Conservation (phyloP, 1,140 invertebrate genomes). For the Zelostemma sp. region DNA sequence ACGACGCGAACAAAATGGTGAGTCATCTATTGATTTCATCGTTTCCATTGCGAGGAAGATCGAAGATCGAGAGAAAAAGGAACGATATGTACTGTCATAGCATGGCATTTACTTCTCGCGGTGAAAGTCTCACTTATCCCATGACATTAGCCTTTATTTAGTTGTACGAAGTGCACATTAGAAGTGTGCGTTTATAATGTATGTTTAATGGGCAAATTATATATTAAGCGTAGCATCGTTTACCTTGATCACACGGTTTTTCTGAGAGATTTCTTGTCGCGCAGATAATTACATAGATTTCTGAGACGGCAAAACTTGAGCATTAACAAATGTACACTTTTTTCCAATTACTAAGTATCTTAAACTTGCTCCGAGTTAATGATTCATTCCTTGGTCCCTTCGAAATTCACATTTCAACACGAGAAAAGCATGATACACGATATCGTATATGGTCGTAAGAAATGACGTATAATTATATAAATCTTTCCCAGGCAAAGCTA, state of each 20-base stretch:
- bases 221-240: constrained; percentile 3
- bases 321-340: not conserved
- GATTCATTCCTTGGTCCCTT: no score
- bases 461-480: no score
- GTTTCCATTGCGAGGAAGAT: constrained; percentile 6
- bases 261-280: not conserved
- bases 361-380: no score
- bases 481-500: not conserved
- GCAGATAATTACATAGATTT: constrained; percentile 1
- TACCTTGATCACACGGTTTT: constrained; percentile 6
- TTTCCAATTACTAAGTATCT: not conserved
- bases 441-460: no score
- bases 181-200: constrained; percentile 3
- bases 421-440: no score
- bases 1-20: not conserved
- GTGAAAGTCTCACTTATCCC: constrained; percentile 17
- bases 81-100: constrained; percentile 9
- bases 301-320: not conserved
- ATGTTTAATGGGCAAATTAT: constrained; percentile 12
- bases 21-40: not conserved
- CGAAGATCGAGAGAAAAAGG: not conserved
- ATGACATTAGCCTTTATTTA: constrained; percentile 19
- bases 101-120: constrained; percentile 13
- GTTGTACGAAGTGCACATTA: not conserved
- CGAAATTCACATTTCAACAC: no score